Evolutionary conservation across 2,888 invertebrate species (phyloP).

Genomic region (Dryomyza anilis): DNA sequence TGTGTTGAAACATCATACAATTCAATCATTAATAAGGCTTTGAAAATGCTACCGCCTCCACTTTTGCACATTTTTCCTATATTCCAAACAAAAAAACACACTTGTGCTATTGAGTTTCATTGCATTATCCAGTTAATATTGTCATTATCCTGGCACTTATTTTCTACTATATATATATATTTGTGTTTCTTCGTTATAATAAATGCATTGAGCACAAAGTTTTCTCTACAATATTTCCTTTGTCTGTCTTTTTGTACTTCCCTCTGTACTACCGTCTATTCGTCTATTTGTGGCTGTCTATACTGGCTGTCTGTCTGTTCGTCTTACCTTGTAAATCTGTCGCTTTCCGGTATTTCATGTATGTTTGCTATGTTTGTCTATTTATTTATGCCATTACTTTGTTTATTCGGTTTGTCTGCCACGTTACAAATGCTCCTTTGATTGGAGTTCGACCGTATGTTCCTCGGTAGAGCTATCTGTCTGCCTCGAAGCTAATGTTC

Average conservation of each 20-base stretch:
- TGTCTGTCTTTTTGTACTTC: background rate
- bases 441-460: background rate
- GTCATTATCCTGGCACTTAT: constrained; percentile 10
- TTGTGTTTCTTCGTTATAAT: background rate
- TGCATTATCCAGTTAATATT: constrained; percentile 27
- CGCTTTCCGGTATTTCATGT: constrained; percentile 32
- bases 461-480: background rate
- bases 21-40: constrained; percentile 42
- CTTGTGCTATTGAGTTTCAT: background rate
- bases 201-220: constrained; percentile 23
- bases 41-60: constrained; percentile 15
- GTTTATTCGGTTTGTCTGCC: constrained; percentile 22
- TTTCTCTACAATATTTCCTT: background rate
- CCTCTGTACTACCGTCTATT: background rate
- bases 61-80: background rate
- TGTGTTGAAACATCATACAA: constrained; percentile 31
- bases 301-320: background rate
- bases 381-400: constrained; percentile 32
- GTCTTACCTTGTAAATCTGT: constrained; percentile 27
- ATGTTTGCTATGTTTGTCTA: constrained; percentile 28
- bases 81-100: background rate
- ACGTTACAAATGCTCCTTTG: too few relatives aligned
- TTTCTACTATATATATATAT: background rate
- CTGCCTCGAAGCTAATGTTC: background rate
- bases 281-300: background rate